Evolutionary conservation across 1,140 invertebrate genomes (phyloP), one percentile per base, ranked within the genome.

Genomic region (Drosophila burlai): DNA sequence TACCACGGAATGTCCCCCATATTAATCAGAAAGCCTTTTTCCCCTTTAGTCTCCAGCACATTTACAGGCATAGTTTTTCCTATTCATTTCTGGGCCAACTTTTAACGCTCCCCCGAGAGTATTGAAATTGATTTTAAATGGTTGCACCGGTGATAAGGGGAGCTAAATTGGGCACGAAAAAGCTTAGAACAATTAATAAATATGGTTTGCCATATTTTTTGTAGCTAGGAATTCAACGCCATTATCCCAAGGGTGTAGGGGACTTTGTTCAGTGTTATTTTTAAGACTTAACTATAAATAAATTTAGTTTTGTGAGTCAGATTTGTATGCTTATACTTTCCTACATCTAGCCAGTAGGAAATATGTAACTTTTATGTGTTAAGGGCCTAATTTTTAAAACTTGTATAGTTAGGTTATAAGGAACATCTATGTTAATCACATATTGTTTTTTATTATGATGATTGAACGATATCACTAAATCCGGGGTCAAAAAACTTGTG

Each of bases 41-140:
- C 24, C 64, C 47, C 9, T n/a, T 11, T n/a, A 3, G 10, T n/a
- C n/a, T 31, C 18, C 13, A 42, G 7, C 21, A 9, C 4, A 10
- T 26, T 68, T 42, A 8, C 16, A 36, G 3, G 40, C 9, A 45
- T 18, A 42, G 16, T 54, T 54, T 31, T 31, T 16, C 10, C 50
- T n/a, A 47, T 34, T 67, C 26, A 26, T 15, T 43, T 69, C 4
- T 38, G 54, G 54, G 21, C 4, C 57, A 66, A 62, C 45, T 50
- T 74, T 71, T 64, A 85, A 54, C 52, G 68, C 49, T 75, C 82
- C 75, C 82, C 29, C 36, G 59, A 40, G 81, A 54, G 49, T n/a
- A 68, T 67, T 83, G 40, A 72, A 83, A 68, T 64, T 34, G 43
- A 47, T 71, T 62, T 49, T 34, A 52, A 66, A 60, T 81, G 69